Conservation (phyloP, 2,797 vertebrate species). For the Bucorvus abyssinicus region DNA sequence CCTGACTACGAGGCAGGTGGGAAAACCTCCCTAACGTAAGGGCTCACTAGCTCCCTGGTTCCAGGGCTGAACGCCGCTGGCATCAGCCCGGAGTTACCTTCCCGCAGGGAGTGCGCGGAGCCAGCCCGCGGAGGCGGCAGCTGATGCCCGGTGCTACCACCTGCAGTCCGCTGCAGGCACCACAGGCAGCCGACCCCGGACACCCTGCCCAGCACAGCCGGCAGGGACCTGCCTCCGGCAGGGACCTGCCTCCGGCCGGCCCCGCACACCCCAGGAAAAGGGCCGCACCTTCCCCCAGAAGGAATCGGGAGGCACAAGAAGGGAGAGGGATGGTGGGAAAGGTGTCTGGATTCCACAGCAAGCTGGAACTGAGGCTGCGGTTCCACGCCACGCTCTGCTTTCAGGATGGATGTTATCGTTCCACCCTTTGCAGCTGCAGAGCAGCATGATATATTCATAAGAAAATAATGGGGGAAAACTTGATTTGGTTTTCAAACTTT, state of each 20-base stretch:
- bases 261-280: neutral
- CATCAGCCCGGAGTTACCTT: neutral
- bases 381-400: neutral
- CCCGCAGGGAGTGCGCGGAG: rapidly evolving
- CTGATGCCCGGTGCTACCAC: neutral
- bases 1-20: neutral
- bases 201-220: neutral
- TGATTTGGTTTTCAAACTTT: neutral
- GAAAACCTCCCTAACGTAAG: neutral
- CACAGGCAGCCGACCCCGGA: neutral
- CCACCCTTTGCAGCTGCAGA: conserved; percentile 24
- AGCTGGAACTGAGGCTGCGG: neutral
- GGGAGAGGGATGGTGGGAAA: neutral
- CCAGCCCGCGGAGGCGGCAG: neutral
- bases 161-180: neutral
- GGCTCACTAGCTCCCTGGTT: neutral
- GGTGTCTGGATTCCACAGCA: neutral
- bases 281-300: neutral
- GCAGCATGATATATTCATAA: neutral
- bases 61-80: neutral
- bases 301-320: neutral
- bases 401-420: neutral
- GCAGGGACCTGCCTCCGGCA: too few species aligned
- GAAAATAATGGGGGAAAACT: neutral
- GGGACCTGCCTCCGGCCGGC: neutral